A percentile compares a stretch with the other conserved stretches of the same genome.
Conservation (phyloP, 2,113 vertebrate genomes). For the Azemiops feae region DNA sequence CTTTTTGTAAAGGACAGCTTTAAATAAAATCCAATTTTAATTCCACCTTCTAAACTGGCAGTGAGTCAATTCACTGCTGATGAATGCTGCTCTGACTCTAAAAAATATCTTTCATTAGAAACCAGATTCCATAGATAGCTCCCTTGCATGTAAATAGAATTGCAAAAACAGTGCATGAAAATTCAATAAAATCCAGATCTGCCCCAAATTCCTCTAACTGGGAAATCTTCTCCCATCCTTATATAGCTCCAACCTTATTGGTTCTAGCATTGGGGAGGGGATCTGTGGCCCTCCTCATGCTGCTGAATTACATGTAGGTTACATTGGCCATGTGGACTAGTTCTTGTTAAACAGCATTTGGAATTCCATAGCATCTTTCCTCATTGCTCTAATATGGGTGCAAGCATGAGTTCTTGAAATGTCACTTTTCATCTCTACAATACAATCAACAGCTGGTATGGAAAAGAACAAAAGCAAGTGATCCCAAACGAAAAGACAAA, state of each 20-base stretch:
- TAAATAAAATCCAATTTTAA: neutral
- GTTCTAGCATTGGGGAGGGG: neutral
- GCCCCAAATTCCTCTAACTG: neutral
- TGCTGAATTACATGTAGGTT: neutral
- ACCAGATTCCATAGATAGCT: neutral
- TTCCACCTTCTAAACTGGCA: neutral
- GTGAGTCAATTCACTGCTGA: neutral
- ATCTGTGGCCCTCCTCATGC: neutral
- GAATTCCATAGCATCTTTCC: neutral
- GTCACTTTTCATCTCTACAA: neutral
- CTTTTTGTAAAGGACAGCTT: neutral
- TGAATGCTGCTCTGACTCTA: neutral
- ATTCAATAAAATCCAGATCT: neutral
- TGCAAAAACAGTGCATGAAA: neutral
- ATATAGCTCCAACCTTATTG: neutral
- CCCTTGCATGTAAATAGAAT: neutral
- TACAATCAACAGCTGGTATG: neutral
- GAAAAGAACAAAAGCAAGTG: neutral
- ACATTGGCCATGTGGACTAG: neutral
- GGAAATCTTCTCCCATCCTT: neutral
- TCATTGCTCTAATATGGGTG: no score
- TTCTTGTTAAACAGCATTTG: neutral
- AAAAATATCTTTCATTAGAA: neutral
- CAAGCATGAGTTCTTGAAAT: neutral
- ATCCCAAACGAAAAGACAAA: neutral